A percentile compares a stretch with the other conserved stretches of the same genome.
Evolutionary conservation across 2,113 vertebrate species (phyloP).

Genomic region (Cyanoliseus patagonus): DNA sequence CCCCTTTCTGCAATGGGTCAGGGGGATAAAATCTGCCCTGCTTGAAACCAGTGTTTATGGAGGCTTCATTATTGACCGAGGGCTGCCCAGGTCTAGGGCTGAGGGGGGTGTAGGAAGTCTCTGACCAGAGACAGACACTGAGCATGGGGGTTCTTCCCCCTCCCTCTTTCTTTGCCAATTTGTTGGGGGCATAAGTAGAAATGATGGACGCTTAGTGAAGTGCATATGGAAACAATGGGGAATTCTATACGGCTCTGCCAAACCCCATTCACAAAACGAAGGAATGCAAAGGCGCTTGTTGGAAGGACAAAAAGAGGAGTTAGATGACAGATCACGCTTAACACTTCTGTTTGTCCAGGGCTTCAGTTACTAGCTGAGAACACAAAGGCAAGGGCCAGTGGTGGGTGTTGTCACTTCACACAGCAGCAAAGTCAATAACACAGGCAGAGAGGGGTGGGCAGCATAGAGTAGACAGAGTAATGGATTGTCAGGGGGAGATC

Average conservation of each 20-base stretch:
- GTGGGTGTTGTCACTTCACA: not conserved
- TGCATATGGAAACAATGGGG: slow-evolving; percentile 19
- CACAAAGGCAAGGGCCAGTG: not conserved
- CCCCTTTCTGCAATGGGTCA: not conserved
- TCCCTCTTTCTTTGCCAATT: not conserved
- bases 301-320: slow-evolving; percentile 45
- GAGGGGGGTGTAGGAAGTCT: not conserved
- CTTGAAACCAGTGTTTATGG: not conserved
- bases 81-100: not conserved
- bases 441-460: not conserved
- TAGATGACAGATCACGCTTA: slow-evolving; percentile 19
- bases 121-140: not conserved
- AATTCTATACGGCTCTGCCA: slow-evolving; percentile 10
- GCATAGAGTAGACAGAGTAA: not conserved
- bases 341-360: not conserved
- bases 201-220: not conserved
- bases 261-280: slow-evolving; percentile 35
- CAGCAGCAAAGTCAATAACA: not conserved
- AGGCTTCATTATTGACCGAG: not conserved
- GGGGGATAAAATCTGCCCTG: not conserved
- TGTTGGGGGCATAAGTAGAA: not conserved
- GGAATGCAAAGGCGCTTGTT: slow-evolving; percentile 11
- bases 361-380: not conserved
- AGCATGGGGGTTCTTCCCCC: not conserved
- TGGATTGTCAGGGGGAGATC: not conserved